A percentile compares a stretch with the other conserved stretches of the same genome.
Conservation (phyloP, 1,140 invertebrate genomes). For the Drosophila pachea region DNA sequence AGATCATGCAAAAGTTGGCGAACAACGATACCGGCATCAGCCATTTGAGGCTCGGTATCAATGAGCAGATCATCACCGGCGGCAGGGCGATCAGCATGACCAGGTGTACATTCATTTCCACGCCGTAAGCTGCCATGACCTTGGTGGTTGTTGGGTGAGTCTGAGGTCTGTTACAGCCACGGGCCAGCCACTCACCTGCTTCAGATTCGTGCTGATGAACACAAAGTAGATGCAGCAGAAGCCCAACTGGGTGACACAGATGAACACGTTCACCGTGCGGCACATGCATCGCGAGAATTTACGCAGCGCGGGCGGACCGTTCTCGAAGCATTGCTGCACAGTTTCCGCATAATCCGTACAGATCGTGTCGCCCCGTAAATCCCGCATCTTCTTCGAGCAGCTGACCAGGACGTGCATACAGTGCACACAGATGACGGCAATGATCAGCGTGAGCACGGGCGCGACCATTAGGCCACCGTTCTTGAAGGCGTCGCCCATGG, state of each 20-base stretch:
- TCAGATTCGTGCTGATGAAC: slow-evolving; percentile 91
- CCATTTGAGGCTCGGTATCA: slow-evolving; percentile 88
- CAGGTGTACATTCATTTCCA: slow-evolving; percentile 82
- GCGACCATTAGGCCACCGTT: slow-evolving; percentile 86
- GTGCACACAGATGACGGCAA: slow-evolving; percentile 86
- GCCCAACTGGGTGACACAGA: slow-evolving; percentile 94
- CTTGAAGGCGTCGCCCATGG: slow-evolving; percentile 88
- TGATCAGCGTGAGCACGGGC: slow-evolving; percentile 83
- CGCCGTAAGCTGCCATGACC: slow-evolving; percentile 83
- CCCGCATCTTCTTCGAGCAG: slow-evolving; percentile 84
- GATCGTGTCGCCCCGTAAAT: slow-evolving; percentile 79
- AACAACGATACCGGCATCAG: slow-evolving; percentile 85
- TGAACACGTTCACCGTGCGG: slow-evolving; percentile 86
- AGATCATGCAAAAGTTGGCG: slow-evolving; percentile 85
- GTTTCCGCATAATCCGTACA: slow-evolving; percentile 88
- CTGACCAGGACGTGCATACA: slow-evolving; percentile 86
- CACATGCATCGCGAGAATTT: slow-evolving; percentile 82
- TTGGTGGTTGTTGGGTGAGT: slow-evolving; percentile 60
- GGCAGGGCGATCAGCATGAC: slow-evolving; percentile 86
- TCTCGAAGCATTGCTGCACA: slow-evolving; percentile 86
- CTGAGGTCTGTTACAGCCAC: not conserved
- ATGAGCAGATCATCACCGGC: slow-evolving; percentile 86
- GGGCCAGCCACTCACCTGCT: slow-evolving; percentile 82
- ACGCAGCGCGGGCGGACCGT: slow-evolving; percentile 83
- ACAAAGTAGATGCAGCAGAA: slow-evolving; percentile 98